Percentiles rank a stretch among this genome's conserved stretches.
phyloP scores from a whole-genome alignment of 1,140 invertebrate genomes.

The Drosophila paulistorum region DNA sequence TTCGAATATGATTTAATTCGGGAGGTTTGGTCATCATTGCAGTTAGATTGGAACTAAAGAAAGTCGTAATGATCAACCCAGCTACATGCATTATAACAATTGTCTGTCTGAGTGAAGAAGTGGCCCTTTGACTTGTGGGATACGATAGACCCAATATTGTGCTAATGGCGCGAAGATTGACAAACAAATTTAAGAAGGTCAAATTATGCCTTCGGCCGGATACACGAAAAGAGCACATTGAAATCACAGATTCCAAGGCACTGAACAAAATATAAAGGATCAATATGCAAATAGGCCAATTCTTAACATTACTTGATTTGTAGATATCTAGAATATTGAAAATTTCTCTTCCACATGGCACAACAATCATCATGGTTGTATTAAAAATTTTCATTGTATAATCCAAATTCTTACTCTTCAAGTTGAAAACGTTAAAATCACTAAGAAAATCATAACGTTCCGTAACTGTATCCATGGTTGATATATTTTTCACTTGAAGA shows the following conservation, averaged over 20 bases:
- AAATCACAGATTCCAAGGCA: slow-evolving; percentile 23
- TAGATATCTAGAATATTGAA: slow-evolving; percentile 10
- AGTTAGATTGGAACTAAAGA: slow-evolving; percentile 41
- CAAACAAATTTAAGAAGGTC: neutral
- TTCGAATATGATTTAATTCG: neutral
- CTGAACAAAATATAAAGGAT: slow-evolving; percentile 27
- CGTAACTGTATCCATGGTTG: neutral
- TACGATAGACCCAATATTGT: slow-evolving; percentile 39
- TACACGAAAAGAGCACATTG: slow-evolving; percentile 3
- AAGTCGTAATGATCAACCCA: slow-evolving; percentile 30
- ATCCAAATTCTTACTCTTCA: slow-evolving; percentile 2
- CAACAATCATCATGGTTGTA: slow-evolving; percentile 14
- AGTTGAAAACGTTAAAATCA: neutral
- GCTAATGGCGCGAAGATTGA: slow-evolving; percentile 39
- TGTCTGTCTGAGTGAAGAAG: slow-evolving; percentile 25
- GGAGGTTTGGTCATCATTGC: slow-evolving; percentile 34
- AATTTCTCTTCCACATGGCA: slow-evolving; percentile 23
- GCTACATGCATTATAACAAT: slow-evolving; percentile 38
- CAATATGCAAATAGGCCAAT: slow-evolving; percentile 5
- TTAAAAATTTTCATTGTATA: neutral
- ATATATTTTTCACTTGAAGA: neutral
- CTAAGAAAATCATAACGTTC: neutral
- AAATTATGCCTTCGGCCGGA: neutral
- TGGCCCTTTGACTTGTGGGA: neutral
- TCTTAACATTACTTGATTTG: neutral